phyloP scores from a whole-genome alignment of 2,113 vertebrate genomes.

The Calyptommatus sinebrachiatus region DNA sequence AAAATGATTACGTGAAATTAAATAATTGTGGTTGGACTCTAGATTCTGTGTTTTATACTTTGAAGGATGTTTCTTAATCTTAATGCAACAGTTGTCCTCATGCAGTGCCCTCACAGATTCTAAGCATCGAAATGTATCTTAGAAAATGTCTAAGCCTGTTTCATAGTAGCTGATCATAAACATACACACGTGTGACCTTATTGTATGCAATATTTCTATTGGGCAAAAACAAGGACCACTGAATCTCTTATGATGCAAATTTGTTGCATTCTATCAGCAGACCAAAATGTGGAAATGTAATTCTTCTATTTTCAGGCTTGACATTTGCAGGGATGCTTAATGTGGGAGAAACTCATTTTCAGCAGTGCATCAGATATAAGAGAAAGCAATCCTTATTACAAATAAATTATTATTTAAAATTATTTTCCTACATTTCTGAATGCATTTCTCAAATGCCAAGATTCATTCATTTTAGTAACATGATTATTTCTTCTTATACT shows the following conservation, averaged over 20 bases:
- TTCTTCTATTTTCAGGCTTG: too few relatives aligned
- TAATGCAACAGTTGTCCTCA: neutral
- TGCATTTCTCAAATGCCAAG: neutral
- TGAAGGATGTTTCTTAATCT: neutral
- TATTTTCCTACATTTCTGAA: neutral
- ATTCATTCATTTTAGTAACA: neutral
- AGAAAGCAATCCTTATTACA: neutral
- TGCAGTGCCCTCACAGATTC: neutral
- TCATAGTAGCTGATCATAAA: neutral
- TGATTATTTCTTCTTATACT: neutral
- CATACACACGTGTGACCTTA: neutral
- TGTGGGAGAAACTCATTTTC: neutral
- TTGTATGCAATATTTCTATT: too few relatives aligned
- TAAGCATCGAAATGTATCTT: neutral
- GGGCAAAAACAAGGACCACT: too few relatives aligned
- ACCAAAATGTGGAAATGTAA: too few relatives aligned
- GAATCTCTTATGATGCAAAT: too few relatives aligned
- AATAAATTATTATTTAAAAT: neutral
- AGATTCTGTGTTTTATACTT: neutral
- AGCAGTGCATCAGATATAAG: neutral
- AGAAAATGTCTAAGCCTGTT: neutral
- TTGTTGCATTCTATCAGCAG: too few relatives aligned
- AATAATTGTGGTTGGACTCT: neutral
- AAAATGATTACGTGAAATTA: too few relatives aligned
- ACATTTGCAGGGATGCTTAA: neutral